These are phyloP conservation scores for Oxyura jamaicensis DNA, from an alignment of 2,113 vertebrate species.

Conservation along the genomic window DNA sequence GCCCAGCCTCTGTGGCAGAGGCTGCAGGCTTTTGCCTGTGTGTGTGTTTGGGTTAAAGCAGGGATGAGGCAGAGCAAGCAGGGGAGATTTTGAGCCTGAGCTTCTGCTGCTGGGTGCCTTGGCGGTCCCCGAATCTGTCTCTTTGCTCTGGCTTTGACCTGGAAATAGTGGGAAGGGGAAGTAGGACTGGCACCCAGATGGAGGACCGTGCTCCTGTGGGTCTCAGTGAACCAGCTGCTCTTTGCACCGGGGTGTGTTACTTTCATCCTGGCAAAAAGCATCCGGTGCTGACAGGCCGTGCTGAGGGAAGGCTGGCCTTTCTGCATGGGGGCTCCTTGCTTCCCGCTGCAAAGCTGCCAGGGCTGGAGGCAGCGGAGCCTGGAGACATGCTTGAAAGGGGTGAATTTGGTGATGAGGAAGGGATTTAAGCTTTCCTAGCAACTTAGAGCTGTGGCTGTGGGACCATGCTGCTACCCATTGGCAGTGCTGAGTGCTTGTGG, in stretches of 20 bases:
- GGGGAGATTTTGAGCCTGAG: not conserved
- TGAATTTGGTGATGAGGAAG: not conserved
- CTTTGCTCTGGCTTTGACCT: not conserved
- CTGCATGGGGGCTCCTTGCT: not conserved
- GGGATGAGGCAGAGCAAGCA: not conserved
- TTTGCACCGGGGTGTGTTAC: rapidly evolving
- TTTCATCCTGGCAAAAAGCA: not conserved
- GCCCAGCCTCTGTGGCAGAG: not conserved
- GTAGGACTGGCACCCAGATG: not conserved
- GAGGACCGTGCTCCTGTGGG: not conserved
- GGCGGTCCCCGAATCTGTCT: not conserved
- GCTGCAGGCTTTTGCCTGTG: not conserved
- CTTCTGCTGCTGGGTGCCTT: not conserved
- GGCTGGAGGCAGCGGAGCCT: not conserved
- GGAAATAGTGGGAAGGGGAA: not conserved
- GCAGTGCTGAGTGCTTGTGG: not conserved
- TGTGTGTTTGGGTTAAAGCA: not conserved
- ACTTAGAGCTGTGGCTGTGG: not conserved
- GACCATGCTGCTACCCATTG: not conserved
- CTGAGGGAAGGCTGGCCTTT: not conserved
- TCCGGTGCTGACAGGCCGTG: not conserved
- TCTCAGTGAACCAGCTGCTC: not conserved
- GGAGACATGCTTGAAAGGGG: not conserved
- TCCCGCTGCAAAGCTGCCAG: not conserved
- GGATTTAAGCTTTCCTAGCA: not conserved